Evolutionary conservation across 2,888 invertebrate species (phyloP), one percentile per base, ranked within the genome.

Genomic region (Loripinus fragilis): DNA sequence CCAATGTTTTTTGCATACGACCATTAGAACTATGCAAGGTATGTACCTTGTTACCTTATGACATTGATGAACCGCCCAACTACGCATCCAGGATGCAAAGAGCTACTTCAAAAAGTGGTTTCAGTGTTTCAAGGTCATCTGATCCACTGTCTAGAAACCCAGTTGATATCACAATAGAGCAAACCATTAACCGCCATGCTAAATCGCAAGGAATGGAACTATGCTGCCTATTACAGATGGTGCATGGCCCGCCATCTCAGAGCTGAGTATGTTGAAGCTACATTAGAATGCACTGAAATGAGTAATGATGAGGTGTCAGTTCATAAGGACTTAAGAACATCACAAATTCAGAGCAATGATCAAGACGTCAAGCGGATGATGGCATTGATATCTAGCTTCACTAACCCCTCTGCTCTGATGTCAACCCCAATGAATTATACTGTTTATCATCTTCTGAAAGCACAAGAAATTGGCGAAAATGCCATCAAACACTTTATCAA

Each of bases 1-100:
- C 75, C 77, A 23, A 17, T 85, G 35, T 75, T 80, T 38, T 83
- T 83, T 67, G 76, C 74, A 0, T 73, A 45, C 35, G 78, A 78
- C 38, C 83, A 75, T n/a, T n/a, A 7, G 28, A 81, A 82, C 67
- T 84, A 84, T 64, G 81, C 81, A 23, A 64, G 80, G 42, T 85
- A 84, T 64, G 23, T 74, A 1, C 64, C 77, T n/a, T 72, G 50
- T 15, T 80, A 80, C 72, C 15, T 85, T 23, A 17, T 70, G 25
- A 76, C 65, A 20, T 30, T 80, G 48, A 12, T 78, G 35, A 76
- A 79, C 52, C 71, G 81, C 0, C 15, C 48, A 8, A 33, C 64
- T 12, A 42, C 74, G 28, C 80, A 83, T 50, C 80, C 77, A 23
- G 81, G 85, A 10, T 74, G 77, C 15, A 70, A 3, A 20, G 76